Conservation (phyloP, 2,888 invertebrate species). For the Drosophila siamana region DNA sequence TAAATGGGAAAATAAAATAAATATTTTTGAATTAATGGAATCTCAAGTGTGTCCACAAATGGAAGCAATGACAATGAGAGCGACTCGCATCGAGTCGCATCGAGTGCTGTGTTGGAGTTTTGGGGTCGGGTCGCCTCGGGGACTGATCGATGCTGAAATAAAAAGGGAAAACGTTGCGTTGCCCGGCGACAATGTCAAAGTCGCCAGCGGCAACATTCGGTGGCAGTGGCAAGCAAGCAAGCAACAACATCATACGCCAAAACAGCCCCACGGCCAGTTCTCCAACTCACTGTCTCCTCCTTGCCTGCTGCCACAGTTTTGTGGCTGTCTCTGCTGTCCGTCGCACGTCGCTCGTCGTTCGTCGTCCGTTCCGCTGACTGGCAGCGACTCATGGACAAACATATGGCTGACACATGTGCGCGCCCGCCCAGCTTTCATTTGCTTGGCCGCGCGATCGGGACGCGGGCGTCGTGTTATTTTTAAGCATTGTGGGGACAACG, state of each 20-base stretch:
- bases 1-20: slow-evolving; percentile 67
- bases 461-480: slow-evolving; percentile 73
- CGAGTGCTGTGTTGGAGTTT: background rate
- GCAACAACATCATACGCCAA: slow-evolving; percentile 12
- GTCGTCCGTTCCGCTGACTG: slow-evolving; percentile 60
- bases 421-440: slow-evolving; percentile 50
- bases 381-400: slow-evolving; percentile 76
- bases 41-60: slow-evolving; percentile 82
- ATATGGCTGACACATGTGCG: slow-evolving; percentile 74
- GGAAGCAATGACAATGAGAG: slow-evolving; percentile 62
- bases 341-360: slow-evolving; percentile 20
- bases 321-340: slow-evolving; percentile 26
- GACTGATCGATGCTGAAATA: slow-evolving; percentile 58
- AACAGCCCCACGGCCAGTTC: slow-evolving; percentile 64
- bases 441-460: slow-evolving; percentile 35
- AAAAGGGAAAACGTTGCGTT: slow-evolving; percentile 30
- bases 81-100: slow-evolving; percentile 24
- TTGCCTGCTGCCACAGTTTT: background rate
- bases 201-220: slow-evolving; percentile 41
- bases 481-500: slow-evolving; percentile 64
- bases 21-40: slow-evolving; percentile 81
- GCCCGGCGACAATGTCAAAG: slow-evolving; percentile 59
- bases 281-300: background rate
- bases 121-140: slow-evolving; percentile 40
- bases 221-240: slow-evolving; percentile 19